A percentile compares a stretch with the other conserved stretches of the same genome.
Conservation (phyloP, 2,113 vertebrate genomes). For the Leptocoma aspasia region DNA sequence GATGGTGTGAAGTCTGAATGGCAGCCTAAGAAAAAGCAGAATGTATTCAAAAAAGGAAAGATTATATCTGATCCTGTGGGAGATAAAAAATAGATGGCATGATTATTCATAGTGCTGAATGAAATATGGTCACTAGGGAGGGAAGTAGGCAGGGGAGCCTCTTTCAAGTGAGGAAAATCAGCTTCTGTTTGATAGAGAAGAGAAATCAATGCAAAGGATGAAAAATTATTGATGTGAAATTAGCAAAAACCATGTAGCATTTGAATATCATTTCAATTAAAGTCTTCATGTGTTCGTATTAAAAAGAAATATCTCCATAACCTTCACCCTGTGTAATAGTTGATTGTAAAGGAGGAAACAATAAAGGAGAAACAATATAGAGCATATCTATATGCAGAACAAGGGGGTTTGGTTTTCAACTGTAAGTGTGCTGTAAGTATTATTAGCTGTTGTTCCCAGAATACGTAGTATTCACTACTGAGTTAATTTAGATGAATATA, state of each 20-base stretch:
- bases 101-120: background rate
- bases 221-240: background rate
- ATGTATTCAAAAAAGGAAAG: background rate
- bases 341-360: background rate
- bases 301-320: background rate
- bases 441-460: background rate
- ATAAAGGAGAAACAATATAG: background rate
- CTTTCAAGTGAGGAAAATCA: background rate
- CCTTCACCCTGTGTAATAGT: background rate
- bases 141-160: background rate
- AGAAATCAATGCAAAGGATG: background rate
- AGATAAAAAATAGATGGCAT: background rate
- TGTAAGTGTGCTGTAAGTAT: background rate
- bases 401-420: background rate
- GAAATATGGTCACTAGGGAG: background rate
- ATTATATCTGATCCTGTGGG: background rate
- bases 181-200: background rate
- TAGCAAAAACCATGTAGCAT: fast-evolving
- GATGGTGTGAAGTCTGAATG: background rate
- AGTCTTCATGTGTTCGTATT: background rate
- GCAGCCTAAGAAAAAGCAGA: background rate
- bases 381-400: background rate
- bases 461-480: background rate
- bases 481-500: background rate
- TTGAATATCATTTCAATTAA: background rate